Evolutionary conservation across 1,140 invertebrate genomes (phyloP).

Genomic region (Drosophila paulistorum): DNA sequence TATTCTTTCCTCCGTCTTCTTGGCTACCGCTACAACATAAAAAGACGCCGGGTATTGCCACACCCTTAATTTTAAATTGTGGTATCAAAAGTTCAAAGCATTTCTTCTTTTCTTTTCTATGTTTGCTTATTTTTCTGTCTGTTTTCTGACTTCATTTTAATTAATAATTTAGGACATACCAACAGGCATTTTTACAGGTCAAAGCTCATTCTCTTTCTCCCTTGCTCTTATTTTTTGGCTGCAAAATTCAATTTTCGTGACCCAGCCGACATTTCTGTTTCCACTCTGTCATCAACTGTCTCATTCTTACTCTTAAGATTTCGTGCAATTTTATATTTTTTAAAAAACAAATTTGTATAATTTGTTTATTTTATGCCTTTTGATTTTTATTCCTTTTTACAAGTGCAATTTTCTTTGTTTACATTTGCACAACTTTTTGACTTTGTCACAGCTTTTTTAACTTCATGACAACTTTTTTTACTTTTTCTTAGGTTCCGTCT

Average conservation of each 20-base stretch:
- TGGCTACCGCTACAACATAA: slow-evolving; percentile 40
- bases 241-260: background rate
- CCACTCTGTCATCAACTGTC: slow-evolving; percentile 6
- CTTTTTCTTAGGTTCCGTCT: background rate
- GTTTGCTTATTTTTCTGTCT: background rate
- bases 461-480: background rate
- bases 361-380: background rate
- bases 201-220: slow-evolving; percentile 34
- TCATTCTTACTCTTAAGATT: background rate
- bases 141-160: slow-evolving; percentile 60
- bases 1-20: background rate
- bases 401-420: slow-evolving; percentile 2
- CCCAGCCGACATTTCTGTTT: background rate
- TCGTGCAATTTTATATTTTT: background rate
- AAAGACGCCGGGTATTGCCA: slow-evolving; percentile 42
- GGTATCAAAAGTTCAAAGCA: slow-evolving; percentile 35
- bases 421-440: slow-evolving; percentile 3
- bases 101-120: background rate
- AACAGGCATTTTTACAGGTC: slow-evolving; percentile 38
- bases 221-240: background rate
- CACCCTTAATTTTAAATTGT: slow-evolving; percentile 44
- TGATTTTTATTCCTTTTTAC: background rate
- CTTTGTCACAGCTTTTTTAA: background rate
- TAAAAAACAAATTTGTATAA: background rate
- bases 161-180: slow-evolving; percentile 68